These are phyloP conservation scores for Urocyon cinereoargenteus DNA, from an alignment of 2,797 vertebrate species.

Conservation along the genomic window DNA sequence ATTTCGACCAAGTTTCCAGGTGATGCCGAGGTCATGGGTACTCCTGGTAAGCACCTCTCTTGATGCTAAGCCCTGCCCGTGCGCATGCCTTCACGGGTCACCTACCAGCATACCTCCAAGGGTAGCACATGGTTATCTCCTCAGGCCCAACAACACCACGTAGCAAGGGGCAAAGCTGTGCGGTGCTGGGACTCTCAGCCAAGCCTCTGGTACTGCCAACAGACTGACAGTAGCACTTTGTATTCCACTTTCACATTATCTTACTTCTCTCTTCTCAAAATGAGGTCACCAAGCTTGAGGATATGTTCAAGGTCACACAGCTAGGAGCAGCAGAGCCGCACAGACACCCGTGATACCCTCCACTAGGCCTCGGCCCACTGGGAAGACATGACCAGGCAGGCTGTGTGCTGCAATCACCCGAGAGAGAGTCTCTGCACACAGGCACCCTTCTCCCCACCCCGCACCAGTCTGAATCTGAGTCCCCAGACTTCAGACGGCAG, in stretches of 20 bases:
- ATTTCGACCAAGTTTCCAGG: not conserved
- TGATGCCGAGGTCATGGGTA: not conserved
- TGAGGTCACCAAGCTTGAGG: not conserved
- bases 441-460: not conserved
- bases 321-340: not conserved
- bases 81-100: not conserved
- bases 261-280: not conserved
- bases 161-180: not conserved
- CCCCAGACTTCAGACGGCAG: not conserved
- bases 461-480: not conserved
- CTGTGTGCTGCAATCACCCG: not conserved
- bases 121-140: not conserved
- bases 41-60: not conserved
- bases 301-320: not conserved
- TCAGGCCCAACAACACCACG: not conserved
- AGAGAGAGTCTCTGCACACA: not conserved
- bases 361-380: not conserved
- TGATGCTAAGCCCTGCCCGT: not conserved
- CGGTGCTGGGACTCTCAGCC: accelerated
- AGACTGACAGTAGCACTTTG: not conserved
- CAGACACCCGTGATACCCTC: not conserved
- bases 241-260: not conserved
- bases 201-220: not conserved
- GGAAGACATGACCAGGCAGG: not conserved
- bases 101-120: accelerated